Conservation (phyloP, 1,140 invertebrate genomes). For the Aphelenchoides avenae region DNA sequence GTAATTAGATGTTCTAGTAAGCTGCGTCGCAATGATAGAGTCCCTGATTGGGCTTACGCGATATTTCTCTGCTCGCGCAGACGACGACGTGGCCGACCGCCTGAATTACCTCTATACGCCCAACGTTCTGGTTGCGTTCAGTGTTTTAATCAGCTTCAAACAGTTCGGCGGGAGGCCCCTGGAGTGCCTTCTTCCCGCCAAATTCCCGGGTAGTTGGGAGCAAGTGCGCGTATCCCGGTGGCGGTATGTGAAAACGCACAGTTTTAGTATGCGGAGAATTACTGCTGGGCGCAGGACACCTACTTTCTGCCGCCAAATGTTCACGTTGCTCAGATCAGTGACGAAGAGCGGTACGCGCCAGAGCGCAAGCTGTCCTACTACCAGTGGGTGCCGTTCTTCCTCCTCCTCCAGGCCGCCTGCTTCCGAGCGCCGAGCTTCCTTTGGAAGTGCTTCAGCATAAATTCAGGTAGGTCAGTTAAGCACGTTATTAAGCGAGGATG, state of each 20-base stretch:
- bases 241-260: neutral
- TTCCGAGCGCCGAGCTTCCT: slow-evolving; percentile 60
- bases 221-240: slow-evolving; percentile 33
- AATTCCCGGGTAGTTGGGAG: slow-evolving; percentile 55
- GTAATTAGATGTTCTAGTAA: too few relatives aligned
- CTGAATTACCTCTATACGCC: slow-evolving; percentile 56
- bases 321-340: slow-evolving; percentile 46
- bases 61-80: too few relatives aligned
- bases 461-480: slow-evolving; percentile 7
- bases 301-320: slow-evolving; percentile 53
- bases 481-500: slow-evolving; percentile 12
- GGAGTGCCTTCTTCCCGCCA: slow-evolving; percentile 52
- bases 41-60: too few relatives aligned
- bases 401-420: slow-evolving; percentile 60
- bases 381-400: slow-evolving; percentile 62
- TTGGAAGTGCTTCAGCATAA: slow-evolving; percentile 21
- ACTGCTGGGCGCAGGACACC: slow-evolving; percentile 56
- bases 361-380: slow-evolving; percentile 42
- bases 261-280: slow-evolving; percentile 57
- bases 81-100: slow-evolving; percentile 52
- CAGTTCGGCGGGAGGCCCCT: slow-evolving; percentile 50
- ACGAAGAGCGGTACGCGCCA: slow-evolving; percentile 34
- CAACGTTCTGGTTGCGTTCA: slow-evolving; percentile 55
- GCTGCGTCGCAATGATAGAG: too few relatives aligned
- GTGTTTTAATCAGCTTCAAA: slow-evolving; percentile 53